Percentiles rank a stretch among this genome's conserved stretches.
Evolutionary conservation across 2,797 vertebrate species (phyloP).

Genomic region (Semaprochilodus insignis): DNA sequence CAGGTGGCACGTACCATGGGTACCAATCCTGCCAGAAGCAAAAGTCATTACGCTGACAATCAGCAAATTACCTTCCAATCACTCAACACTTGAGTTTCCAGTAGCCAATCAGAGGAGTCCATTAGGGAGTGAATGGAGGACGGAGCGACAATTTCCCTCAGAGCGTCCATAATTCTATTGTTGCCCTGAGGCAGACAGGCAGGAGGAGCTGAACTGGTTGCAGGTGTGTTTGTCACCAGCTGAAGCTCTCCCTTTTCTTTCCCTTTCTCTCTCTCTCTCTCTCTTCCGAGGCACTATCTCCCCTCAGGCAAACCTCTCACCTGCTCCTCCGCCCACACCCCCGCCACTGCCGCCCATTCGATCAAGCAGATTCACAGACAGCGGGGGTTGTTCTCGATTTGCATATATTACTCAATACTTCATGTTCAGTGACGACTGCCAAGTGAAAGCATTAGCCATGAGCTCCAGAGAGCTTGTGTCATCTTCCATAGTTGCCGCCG

Average conservation of each 20-base stretch:
- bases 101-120: slow-evolving; percentile 5
- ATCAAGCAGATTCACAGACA: slow-evolving; percentile 27
- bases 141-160: neutral
- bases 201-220: slow-evolving; percentile 21
- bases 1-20: slow-evolving; percentile 8
- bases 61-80: neutral
- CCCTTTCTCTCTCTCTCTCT: neutral
- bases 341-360: neutral
- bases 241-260: slow-evolving; percentile 25
- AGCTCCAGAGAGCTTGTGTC: neutral
- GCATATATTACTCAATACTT: neutral
- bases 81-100: slow-evolving; percentile 2
- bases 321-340: slow-evolving; percentile 10
- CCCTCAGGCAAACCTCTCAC: slow-evolving; percentile 6
- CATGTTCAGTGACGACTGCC: neutral
- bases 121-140: neutral
- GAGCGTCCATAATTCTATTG: neutral
- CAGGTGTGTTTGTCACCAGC: slow-evolving; percentile 47
- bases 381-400: neutral
- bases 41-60: neutral
- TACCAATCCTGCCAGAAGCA: slow-evolving; percentile 9
- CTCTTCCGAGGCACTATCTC: neutral
- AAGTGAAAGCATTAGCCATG: neutral
- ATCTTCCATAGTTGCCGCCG: neutral
- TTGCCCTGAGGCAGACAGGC: slow-evolving; percentile 22